Evolutionary conservation across 2,797 vertebrate genomes (phyloP).

Genomic region (Amniataba percoides): DNA sequence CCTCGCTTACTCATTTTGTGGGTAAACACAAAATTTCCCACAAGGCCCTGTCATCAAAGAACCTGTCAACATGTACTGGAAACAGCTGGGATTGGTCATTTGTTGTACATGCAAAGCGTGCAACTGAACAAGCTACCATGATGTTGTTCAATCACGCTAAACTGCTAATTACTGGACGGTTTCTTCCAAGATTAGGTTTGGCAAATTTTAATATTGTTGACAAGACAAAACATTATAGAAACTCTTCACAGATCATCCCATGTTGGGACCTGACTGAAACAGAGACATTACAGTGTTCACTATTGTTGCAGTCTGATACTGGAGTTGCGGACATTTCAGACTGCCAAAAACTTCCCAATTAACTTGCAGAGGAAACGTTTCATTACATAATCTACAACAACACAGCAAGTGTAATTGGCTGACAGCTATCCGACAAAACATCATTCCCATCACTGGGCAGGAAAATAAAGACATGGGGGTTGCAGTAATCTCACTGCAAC

Average conservation of each 20-base stretch:
- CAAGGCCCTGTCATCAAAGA: constrained; percentile 27
- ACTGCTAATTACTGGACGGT: constrained; percentile 9
- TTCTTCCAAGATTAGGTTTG: constrained; percentile 8
- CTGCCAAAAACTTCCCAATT: not conserved
- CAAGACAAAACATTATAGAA: not conserved
- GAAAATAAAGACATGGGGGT: not conserved
- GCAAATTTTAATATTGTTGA: constrained; percentile 18
- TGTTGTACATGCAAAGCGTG: constrained; percentile 15
- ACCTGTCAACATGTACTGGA: constrained; percentile 29
- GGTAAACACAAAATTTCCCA: constrained; percentile 43
- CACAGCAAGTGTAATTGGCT: not conserved
- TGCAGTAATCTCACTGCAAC: not conserved
- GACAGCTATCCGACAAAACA: not conserved
- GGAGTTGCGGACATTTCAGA: not conserved
- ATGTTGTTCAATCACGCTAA: not conserved
- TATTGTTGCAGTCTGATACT: not conserved
- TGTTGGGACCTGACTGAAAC: not conserved
- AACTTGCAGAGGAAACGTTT: not conserved
- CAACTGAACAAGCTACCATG: not conserved
- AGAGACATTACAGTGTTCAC: not conserved
- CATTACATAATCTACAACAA: not conserved
- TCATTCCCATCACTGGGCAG: not conserved
- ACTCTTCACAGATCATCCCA: not conserved
- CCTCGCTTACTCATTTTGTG: constrained; percentile 34
- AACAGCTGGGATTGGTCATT: constrained; percentile 35